phyloP scores from a whole-genome alignment of 2,888 invertebrate species.

The Odontocolon sp. region DNA sequence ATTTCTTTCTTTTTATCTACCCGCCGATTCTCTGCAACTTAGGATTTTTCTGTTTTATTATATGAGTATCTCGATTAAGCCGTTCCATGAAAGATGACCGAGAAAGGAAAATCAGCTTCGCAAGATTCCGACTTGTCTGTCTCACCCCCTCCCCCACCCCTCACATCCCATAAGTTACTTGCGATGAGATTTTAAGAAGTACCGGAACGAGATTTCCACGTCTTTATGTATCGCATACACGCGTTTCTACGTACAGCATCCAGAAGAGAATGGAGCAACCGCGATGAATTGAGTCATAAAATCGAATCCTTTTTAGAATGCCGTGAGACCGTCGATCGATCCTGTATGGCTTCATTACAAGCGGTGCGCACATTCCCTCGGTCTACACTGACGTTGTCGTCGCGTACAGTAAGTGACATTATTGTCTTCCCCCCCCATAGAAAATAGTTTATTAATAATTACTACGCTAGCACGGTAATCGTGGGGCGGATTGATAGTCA shows the following conservation, averaged over 20 bases:
- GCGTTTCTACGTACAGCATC: background rate
- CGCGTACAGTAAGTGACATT: background rate
- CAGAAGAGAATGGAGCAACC: background rate
- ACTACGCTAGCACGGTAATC: too few species aligned
- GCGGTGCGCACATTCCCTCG: background rate
- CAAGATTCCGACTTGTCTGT: background rate
- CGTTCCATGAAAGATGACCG: background rate
- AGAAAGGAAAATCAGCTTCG: conserved; percentile 1
- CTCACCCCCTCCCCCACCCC: background rate
- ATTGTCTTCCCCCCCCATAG: background rate
- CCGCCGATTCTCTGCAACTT: too few species aligned
- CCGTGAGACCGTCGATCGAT: conserved; percentile 1
- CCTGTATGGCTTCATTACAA: conserved; percentile 26
- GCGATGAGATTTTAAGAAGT: conserved; percentile 18
- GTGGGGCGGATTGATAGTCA: too few species aligned
- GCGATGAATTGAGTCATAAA: conserved; percentile 34
- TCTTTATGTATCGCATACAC: background rate
- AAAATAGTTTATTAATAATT: too few species aligned
- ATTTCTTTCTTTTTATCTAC: background rate
- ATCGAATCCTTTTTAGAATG: background rate
- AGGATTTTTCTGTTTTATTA: background rate
- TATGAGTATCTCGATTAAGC: background rate
- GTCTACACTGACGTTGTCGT: background rate
- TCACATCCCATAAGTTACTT: too few species aligned
- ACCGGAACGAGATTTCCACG: background rate